These are phyloP conservation scores for Dyspetes luteomarginatus DNA, from an alignment of 2,888 invertebrate species.

Conservation along the genomic window DNA sequence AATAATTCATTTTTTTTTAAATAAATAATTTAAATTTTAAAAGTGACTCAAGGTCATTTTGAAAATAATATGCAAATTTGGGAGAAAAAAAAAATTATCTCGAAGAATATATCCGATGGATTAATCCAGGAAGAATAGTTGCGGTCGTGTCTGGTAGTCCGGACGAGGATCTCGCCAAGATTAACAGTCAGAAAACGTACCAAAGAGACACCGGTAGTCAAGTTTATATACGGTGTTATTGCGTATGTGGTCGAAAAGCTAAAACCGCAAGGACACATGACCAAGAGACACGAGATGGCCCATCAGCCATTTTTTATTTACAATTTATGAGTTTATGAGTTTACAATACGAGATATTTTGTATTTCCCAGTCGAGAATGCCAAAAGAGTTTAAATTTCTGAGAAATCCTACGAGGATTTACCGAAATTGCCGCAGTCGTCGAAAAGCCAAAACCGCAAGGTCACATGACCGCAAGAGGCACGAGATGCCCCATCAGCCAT, in stretches of 20 bases:
- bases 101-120: neutral
- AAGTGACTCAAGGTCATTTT: no score
- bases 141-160: constrained; percentile 24
- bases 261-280: constrained; percentile 58
- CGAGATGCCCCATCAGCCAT: constrained; percentile 42
- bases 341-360: constrained; percentile 24
- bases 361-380: constrained; percentile 47
- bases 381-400: constrained; percentile 1
- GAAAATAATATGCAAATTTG: constrained; percentile 5
- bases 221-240: no score
- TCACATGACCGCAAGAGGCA: no score
- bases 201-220: neutral
- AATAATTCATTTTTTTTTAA: neutral
- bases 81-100: neutral
- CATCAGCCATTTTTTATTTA: no score
- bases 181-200: constrained; percentile 55
- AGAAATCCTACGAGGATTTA: constrained; percentile 41
- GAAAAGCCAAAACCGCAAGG: no score
- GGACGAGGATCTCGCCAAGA: constrained; percentile 7
- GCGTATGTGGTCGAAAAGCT: constrained; percentile 48
- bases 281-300: constrained; percentile 34
- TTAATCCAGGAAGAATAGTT: constrained; percentile 47
- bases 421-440: neutral
- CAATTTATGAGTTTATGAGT: no score
- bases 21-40: no score